A percentile compares a stretch with the other conserved stretches of the same genome.
phyloP scores from a whole-genome alignment of 2,888 invertebrate species.

The Brachypalpus laphriformis region DNA sequence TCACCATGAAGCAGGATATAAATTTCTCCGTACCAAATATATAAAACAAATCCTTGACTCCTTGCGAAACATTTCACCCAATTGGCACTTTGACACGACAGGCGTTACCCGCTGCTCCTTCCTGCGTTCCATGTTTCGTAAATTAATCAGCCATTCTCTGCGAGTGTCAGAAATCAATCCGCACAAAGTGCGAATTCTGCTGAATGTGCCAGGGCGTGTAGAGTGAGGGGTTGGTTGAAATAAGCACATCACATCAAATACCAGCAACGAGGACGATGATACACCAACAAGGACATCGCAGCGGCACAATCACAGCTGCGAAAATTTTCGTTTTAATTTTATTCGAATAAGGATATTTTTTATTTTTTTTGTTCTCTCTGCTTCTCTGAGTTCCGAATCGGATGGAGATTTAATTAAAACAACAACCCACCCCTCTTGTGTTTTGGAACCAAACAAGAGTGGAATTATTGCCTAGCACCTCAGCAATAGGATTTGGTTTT shows the following conservation, averaged over 20 bases:
- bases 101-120: neutral
- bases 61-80: slow-evolving; percentile 45
- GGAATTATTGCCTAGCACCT: slow-evolving; percentile 32
- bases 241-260: slow-evolving; percentile 15
- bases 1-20: slow-evolving; percentile 25
- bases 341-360: slow-evolving; percentile 30
- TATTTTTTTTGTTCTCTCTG: neutral
- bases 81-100: slow-evolving; percentile 47
- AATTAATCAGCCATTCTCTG: slow-evolving; percentile 64
- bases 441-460: neutral
- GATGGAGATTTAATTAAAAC: slow-evolving; percentile 67
- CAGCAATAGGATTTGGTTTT: slow-evolving; percentile 13
- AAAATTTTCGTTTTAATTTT: slow-evolving; percentile 50
- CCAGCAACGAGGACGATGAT: neutral
- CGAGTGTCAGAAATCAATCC: slow-evolving; percentile 60
- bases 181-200: slow-evolving; percentile 35
- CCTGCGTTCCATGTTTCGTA: neutral
- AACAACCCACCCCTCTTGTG: neutral
- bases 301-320: slow-evolving; percentile 40
- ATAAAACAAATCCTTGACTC: slow-evolving; percentile 46
- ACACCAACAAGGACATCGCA: slow-evolving; percentile 2
- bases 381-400: neutral
- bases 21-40: slow-evolving; percentile 14
- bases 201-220: neutral
- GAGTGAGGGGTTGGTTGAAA: neutral